A percentile compares a stretch with the other conserved stretches of the same genome.
Conservation (phyloP, 2,113 vertebrate species). For the Rana temporaria region DNA sequence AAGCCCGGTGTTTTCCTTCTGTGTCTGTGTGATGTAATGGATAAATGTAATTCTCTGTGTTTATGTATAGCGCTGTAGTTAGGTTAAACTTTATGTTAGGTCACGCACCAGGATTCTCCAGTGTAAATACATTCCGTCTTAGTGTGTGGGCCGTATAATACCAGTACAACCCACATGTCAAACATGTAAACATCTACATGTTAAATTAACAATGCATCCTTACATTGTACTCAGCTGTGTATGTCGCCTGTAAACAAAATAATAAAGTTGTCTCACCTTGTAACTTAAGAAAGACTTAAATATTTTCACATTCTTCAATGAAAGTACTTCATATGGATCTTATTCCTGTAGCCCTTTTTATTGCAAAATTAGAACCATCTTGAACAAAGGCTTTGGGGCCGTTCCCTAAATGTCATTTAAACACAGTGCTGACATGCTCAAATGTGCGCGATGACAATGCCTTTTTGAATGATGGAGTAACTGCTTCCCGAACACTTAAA, state of each 20-base stretch:
- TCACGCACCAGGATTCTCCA: constrained; percentile 17
- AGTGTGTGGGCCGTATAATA: constrained; percentile 24
- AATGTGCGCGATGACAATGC: constrained; percentile 39
- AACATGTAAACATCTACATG: constrained; percentile 24
- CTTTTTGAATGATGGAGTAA: constrained; percentile 12
- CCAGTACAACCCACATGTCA: constrained; percentile 4
- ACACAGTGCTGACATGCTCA: constrained; percentile 41
- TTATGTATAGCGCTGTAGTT: constrained; percentile 26
- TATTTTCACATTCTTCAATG: too few species aligned
- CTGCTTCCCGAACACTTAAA: constrained; percentile 8
- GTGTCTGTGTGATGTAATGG: neutral
- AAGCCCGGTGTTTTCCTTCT: neutral
- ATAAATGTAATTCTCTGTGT: neutral
- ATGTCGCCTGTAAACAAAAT: neutral
- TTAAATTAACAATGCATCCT: constrained; percentile 22
- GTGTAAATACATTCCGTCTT: constrained; percentile 23
- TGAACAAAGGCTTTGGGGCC: neutral
- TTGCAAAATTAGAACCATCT: neutral
- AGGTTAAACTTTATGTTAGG: constrained; percentile 33
- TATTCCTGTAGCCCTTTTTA: neutral
- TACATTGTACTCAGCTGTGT: neutral
- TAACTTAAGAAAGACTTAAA: neutral
- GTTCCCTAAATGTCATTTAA: constrained; percentile 28
- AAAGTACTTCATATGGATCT: neutral
- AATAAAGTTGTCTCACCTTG: neutral